Evolutionary conservation across 2,888 invertebrate species (phyloP).

Genomic region (Drosophila quinaria): DNA sequence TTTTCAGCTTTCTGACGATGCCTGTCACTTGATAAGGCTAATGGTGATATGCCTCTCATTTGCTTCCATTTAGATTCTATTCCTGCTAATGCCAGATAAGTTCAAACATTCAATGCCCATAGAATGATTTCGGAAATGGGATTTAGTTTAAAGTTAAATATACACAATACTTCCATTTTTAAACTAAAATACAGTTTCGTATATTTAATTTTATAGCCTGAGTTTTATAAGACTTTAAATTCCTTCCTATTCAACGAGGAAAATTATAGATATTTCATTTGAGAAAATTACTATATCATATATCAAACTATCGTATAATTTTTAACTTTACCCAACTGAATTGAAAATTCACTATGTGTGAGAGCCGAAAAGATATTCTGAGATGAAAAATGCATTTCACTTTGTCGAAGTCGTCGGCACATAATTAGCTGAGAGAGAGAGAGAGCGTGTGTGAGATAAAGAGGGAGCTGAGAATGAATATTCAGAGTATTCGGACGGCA

Average conservation of each 20-base stretch:
- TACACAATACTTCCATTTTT: background rate
- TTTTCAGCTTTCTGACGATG: constrained; percentile 66
- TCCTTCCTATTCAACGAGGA: too few relatives aligned
- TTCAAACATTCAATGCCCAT: background rate
- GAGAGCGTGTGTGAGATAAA: background rate
- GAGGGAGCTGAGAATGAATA: constrained; percentile 16
- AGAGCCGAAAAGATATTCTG: constrained; percentile 18
- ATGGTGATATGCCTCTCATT: constrained; percentile 42
- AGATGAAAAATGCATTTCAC: constrained; percentile 53
- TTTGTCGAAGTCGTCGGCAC: constrained; percentile 43
- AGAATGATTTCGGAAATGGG: background rate
- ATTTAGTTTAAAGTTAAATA: background rate
- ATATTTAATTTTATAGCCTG: too few relatives aligned
- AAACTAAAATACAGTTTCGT: background rate
- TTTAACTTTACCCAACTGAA: background rate
- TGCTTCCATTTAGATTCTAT: background rate
- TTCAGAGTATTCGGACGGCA: constrained; percentile 10
- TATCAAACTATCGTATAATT: too few relatives aligned
- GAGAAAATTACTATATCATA: background rate
- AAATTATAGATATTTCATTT: background rate
- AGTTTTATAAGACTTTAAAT: too few relatives aligned
- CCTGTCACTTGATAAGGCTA: constrained; percentile 65
- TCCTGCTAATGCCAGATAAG: constrained; percentile 2
- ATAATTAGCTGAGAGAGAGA: constrained; percentile 52
- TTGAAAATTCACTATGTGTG: constrained; percentile 1